Base-by-base conservation (phyloP, 2,797 vertebrate genomes). In the Liasis olivaceus region DNA sequence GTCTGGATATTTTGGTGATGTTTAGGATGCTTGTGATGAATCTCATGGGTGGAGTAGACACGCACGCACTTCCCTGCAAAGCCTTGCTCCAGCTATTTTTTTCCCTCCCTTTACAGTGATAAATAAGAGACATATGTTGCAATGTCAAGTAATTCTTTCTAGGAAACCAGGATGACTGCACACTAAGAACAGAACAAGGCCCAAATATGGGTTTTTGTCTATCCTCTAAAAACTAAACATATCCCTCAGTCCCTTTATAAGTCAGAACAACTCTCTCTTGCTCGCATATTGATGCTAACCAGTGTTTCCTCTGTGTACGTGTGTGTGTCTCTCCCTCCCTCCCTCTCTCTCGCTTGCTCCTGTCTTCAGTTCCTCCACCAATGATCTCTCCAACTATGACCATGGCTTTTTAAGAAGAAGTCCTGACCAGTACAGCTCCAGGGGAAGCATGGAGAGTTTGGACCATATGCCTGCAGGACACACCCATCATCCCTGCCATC, bases 361-460 rank as follows among this genome's bases (percentile, higher is more conserved):
- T 94, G 93, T 93, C 94, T 95, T 28, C 95, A 99, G 99, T 96
- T 98, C 98, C 86, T 99, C 99, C 0, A 98, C 98, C 84, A 98
- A 98, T 0, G 98, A 99, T 96, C 98, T 99, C 93, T 98, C 98
- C 0, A 97, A 96, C 17, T 99, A 98, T 0, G 98, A 99, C 93
- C 98, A 98, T 91, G 98, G 98, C 92, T 99, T 97, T 95, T 97
- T 99, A 97, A 98, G 99, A 96, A 99, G 97, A 95, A 99, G 99
- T 95, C 99, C 98, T 0, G 99, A 99, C 94, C 99, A 98, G 95
- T 99, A 99, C 97, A 99, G 99, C 96, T 99, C 99, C 6, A 97
- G 98, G 90, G 98, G 98, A 89, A 99, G 99, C 97, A 99, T 99
- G 98, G 99, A 99, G 96, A 99, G 99, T 94, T 96, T 99, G 96